A percentile compares a stretch with the other conserved stretches of the same genome.
Evolutionary conservation across 1,140 invertebrate species (phyloP).

Genomic region (Metopolophium dirhodum): DNA sequence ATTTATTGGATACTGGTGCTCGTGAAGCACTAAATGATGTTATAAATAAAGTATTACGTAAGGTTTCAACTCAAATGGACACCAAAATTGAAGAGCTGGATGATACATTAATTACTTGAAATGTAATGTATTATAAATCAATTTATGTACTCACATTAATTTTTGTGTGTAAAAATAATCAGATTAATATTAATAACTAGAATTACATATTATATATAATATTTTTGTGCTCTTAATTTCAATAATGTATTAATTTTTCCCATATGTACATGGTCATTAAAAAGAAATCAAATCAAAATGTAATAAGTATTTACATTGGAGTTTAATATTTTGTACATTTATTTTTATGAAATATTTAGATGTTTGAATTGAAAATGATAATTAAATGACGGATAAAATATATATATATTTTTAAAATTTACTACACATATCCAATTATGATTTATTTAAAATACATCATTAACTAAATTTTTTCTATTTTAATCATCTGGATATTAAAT

Average conservation of each 20-base stretch:
- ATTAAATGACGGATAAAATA: neutral
- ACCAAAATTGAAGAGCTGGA: constrained; percentile 89
- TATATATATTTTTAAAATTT: neutral
- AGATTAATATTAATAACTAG: neutral
- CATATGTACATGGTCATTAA: neutral
- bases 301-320: neutral
- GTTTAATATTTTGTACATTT: neutral
- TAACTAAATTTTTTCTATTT: neutral
- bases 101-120: constrained; percentile 81
- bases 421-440: neutral
- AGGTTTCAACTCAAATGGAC: constrained; percentile 74
- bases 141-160: neutral
- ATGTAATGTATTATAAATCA: neutral
- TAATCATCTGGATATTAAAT: neutral
- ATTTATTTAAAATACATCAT: neutral
- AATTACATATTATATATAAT: neutral
- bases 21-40: constrained; percentile 87
- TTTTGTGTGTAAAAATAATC: constrained; percentile 8
- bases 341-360: neutral
- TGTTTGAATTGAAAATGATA: neutral
- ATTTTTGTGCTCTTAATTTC: neutral
- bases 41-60: constrained; percentile 79
- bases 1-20: constrained; percentile 82
- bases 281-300: neutral
- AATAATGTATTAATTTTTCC: neutral